Percentiles rank a stretch among this genome's conserved stretches.
Conservation (phyloP, 1,140 invertebrate genomes). For the Hermatobates lingyangjiaoensis region DNA sequence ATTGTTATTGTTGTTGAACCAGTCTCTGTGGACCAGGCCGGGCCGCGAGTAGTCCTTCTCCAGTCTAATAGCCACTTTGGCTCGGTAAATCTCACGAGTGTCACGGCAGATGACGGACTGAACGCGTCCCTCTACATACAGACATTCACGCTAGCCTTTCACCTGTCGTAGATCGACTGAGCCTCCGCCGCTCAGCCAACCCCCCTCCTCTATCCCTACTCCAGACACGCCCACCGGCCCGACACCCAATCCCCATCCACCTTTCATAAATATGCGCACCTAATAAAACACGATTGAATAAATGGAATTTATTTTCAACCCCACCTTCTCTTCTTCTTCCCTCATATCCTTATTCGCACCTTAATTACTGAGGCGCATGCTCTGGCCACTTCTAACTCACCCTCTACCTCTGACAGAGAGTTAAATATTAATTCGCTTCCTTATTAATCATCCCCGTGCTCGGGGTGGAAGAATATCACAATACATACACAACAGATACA, state of each 20-base stretch:
- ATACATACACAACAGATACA: too few relatives aligned
- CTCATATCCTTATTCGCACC: not conserved
- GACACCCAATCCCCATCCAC: constrained; percentile 14
- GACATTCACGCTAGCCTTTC: not conserved
- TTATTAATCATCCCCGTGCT: too few relatives aligned
- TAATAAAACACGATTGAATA: constrained; percentile 18
- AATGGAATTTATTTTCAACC: constrained; percentile 17
- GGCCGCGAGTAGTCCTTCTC: constrained; percentile 2
- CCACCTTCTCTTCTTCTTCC: constrained; percentile 9
- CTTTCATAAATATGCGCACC: constrained; percentile 18
- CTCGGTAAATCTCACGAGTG: not conserved
- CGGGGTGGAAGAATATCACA: too few relatives aligned
- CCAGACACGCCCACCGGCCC: constrained; percentile 7
- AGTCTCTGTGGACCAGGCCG: constrained; percentile 14
- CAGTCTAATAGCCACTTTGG: not conserved
- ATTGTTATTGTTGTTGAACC: too few relatives aligned
- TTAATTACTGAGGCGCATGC: too few relatives aligned
- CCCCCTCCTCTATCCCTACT: not conserved
- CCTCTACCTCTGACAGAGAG: too few relatives aligned
- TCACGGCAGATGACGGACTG: not conserved
- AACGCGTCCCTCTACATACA: not conserved
- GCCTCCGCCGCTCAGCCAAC: not conserved
- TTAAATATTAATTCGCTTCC: too few relatives aligned
- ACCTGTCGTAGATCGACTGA: too few relatives aligned
- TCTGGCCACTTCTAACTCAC: too few relatives aligned